These are phyloP conservation scores for Vanessa cardui DNA, from an alignment of 2,888 invertebrate species.

Conservation along the genomic window DNA sequence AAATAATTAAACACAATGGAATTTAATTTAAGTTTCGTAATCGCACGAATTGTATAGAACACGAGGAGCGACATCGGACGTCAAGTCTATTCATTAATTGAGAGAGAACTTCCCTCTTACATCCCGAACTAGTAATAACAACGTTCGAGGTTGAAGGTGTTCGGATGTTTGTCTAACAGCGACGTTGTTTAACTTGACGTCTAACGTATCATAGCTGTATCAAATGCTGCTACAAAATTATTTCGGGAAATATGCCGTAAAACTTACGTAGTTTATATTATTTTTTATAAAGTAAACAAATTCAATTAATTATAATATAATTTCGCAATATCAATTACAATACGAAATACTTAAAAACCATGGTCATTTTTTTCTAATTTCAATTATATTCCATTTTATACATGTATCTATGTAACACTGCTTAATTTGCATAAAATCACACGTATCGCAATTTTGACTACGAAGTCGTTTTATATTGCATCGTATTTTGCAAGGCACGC, in stretches of 20 bases:
- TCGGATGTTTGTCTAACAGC: neutral
- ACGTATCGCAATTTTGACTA: conserved; percentile 45
- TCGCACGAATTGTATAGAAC: neutral
- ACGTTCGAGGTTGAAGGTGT: conserved; percentile 8
- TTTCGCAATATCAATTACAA: neutral
- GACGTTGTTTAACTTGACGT: conserved; percentile 3
- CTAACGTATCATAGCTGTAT: neutral
- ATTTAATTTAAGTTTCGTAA: too few relatives aligned
- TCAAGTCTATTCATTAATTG: neutral
- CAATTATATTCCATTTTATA: conserved; percentile 1
- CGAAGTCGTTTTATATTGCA: conserved; percentile 61
- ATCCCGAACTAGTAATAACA: conserved; percentile 9
- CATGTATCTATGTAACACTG: conserved; percentile 4
- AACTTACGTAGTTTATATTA: too few relatives aligned
- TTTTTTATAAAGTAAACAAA: too few relatives aligned
- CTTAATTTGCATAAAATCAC: conserved; percentile 35
- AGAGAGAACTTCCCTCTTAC: neutral
- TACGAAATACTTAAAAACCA: neutral
- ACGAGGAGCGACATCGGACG: neutral
- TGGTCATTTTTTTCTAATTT: neutral
- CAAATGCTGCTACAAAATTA: neutral
- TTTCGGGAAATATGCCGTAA: neutral
- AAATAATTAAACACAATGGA: too few relatives aligned
- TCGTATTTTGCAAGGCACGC: conserved; percentile 75
- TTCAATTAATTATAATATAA: too few relatives aligned